Base-by-base conservation (phyloP, 2,797 vertebrate species). In the Smutsia temminckii region DNA sequence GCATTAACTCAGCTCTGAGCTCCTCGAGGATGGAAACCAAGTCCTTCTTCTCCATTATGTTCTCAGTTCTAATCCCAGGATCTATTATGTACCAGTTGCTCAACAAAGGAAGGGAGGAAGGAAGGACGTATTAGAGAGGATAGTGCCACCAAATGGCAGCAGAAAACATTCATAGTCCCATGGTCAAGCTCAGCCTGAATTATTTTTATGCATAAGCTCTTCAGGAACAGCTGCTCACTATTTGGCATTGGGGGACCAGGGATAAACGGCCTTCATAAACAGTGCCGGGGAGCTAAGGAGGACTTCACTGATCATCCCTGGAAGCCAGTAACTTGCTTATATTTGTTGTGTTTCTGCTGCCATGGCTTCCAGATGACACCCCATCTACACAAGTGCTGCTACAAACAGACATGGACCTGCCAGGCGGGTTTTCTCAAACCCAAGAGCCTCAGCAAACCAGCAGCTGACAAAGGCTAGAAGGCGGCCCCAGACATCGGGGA, bases 291-390 rank as follows among this genome's bases (percentile, higher is more conserved):
- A 94, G 40, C 80, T 84, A 27, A 81, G 92, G 93, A 97, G 59
- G 51, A 61, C 94, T 90, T 96, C 77, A 55, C 40, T 87, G 79
- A 77, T 96, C 95, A 85, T 25, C 75, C 81, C 69, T 80, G 42
- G 93, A 93, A 95, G 96, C 63, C 68, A 68, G 84, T 29, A 49
- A 83, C 80, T 90, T 91, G 96, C 96, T 95, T 97, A 95, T 97
- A 95, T 97, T 98, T 98, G 97, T 98, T 98, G 89, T 97, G 89
- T 68, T 77, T 95, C 93, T 63, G 97, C 90, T 97, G 69, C 95
- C 95, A 97, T 98, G 95, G 77, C 37, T 93, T 94, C 95, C 86
- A 68, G 84, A 94, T 95, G 96, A 97, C 95, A 96, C 94, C 89
- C 94, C 95, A 93, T 97, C 84, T 95, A 71, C 75, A 66, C 32